Evolutionary conservation across 2,113 vertebrate genomes (phyloP).

Genomic region (Burhinus oedicnemus): DNA sequence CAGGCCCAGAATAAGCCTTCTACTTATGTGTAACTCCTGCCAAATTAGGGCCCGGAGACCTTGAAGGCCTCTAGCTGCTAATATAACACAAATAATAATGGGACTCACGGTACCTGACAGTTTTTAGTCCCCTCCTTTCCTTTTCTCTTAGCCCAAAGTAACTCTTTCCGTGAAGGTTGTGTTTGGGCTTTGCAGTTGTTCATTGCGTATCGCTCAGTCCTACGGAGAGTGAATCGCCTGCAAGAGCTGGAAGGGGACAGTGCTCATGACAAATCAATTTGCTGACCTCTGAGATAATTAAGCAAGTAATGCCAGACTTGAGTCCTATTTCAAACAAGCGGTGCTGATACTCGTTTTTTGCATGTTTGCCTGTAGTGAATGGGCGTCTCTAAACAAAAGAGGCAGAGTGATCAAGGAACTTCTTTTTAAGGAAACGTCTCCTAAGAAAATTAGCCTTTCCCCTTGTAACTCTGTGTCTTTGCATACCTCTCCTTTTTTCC

Average conservation of each 20-base stretch:
- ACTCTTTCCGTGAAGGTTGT: neutral
- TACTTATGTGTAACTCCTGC: neutral
- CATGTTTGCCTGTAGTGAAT: neutral
- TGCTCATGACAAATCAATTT: slow-evolving; percentile 32
- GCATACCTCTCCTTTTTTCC: neutral
- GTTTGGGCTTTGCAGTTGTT: neutral
- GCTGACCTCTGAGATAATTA: slow-evolving; percentile 48
- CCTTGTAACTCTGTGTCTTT: neutral
- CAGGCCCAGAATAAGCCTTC: neutral
- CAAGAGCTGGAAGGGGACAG: neutral
- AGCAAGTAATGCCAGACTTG: neutral
- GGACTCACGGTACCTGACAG: neutral
- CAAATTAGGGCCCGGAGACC: neutral
- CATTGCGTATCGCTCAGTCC: neutral
- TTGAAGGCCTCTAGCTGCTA: neutral
- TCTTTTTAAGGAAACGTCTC: neutral
- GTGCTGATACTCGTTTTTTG: neutral
- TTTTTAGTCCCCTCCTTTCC: neutral
- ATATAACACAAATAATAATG: neutral
- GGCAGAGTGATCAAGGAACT: neutral
- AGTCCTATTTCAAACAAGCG: neutral
- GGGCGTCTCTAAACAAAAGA: neutral
- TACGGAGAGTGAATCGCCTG: neutral
- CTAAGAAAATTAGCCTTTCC: neutral
- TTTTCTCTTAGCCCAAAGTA: neutral